These are phyloP conservation scores for Aplochiton taeniatus DNA, from an alignment of 2,797 vertebrate genomes.

Conservation along the genomic window DNA sequence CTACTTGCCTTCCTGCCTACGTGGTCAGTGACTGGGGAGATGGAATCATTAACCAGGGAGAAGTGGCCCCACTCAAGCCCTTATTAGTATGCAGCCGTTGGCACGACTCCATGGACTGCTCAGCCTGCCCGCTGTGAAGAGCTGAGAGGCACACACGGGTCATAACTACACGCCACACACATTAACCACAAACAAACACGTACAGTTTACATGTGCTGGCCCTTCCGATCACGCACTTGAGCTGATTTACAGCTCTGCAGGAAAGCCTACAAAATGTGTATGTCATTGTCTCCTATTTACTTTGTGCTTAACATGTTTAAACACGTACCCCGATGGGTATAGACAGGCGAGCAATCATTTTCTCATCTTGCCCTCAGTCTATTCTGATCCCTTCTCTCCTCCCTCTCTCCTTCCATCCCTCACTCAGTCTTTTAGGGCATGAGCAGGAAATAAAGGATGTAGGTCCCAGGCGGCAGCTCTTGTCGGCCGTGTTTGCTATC, in stretches of 20 bases:
- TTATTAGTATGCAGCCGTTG: constrained; percentile 28
- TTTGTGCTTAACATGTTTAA: background rate
- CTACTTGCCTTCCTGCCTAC: constrained; percentile 7
- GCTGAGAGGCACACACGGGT: background rate
- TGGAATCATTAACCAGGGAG: constrained; percentile 34
- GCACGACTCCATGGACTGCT: background rate
- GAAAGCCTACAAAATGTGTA: background rate
- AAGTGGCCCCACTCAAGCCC: constrained; percentile 12
- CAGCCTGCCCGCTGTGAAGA: background rate
- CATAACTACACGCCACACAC: background rate
- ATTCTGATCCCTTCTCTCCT: background rate
- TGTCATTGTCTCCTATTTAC: background rate
- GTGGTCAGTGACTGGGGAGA: constrained; percentile 20
- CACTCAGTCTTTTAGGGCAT: constrained; percentile 10
- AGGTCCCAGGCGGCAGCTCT: constrained; percentile 23
- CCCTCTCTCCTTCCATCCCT: background rate
- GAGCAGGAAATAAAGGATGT: constrained; percentile 23
- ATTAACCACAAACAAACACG: background rate
- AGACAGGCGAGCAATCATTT: background rate
- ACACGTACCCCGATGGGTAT: background rate
- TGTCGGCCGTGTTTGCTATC: constrained; percentile 33
- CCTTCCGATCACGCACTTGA: no score
- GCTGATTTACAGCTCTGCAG: background rate
- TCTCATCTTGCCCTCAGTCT: constrained; percentile 14
- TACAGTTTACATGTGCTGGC: background rate